A percentile compares a stretch with the other conserved stretches of the same genome.
phyloP scores from a whole-genome alignment of 2,888 invertebrate genomes.

The Rotaria magnacalcarata region DNA sequence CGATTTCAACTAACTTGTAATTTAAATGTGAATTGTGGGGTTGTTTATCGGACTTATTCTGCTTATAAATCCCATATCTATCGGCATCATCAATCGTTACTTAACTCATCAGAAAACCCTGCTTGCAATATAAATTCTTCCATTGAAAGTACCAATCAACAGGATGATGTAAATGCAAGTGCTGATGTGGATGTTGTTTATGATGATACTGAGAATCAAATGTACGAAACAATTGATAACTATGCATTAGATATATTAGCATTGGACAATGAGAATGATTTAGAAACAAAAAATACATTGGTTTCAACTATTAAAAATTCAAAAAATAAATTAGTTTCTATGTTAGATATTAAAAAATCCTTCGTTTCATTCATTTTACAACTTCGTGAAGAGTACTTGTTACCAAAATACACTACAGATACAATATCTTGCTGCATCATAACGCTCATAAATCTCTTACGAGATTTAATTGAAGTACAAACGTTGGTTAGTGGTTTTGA shows the following conservation, averaged over 20 bases:
- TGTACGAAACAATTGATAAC: background rate
- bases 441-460: background rate
- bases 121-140: background rate
- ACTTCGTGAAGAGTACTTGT: background rate
- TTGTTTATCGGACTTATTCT: background rate
- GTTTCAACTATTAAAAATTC: background rate
- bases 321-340: background rate
- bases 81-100: background rate
- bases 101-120: background rate
- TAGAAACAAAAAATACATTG: background rate
- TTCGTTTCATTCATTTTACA: background rate
- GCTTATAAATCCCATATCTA: background rate
- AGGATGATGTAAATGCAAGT: background rate
- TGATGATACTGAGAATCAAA: background rate
- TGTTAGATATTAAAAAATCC: background rate
- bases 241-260: background rate
- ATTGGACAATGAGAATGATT: background rate
- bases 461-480: background rate
- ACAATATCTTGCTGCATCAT: background rate
- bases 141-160: background rate
- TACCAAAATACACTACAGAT: background rate
- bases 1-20: background rate
- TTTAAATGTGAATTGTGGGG: background rate
- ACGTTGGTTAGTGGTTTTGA: no score
- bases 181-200: background rate